Evolutionary conservation across 2,888 invertebrate genomes (phyloP), one percentile per base, ranked within the genome.

Genomic region (Troglohyphantes excavatus): DNA sequence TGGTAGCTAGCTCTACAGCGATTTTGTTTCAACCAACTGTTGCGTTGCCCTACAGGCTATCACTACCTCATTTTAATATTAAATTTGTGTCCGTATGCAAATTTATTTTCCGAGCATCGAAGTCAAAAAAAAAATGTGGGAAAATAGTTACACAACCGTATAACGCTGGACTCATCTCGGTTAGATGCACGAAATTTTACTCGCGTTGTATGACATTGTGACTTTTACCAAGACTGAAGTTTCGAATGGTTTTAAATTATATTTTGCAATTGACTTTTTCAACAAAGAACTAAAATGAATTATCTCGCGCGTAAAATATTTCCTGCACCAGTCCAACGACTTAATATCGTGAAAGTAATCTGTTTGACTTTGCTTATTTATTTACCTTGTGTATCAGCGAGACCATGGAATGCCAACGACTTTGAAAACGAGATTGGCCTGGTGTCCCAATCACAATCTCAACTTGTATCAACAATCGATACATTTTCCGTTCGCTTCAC

Each of bases 341-440:
- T 13, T 2, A 53, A 63, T 0, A 13, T 63, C 9, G n/a, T 2
- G 43, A 23, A 19, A 70, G 21, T 23, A 21, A 65, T 43, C 33
- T 23, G 19, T n/a, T 17, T 21, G n/a, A 26, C 23, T 19, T 9
- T 78, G 17, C 21, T 78, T 13, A 23, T 63, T 19, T 81, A 29
- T 29, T 23, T 68, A 27, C 68, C 68, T 29, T 53, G 27, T 17
- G n/a, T 17, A n/a, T n/a, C n/a, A 6, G 73, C 83, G 6, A 63
- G 83, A 83, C 83, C 83, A 11, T 83, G 83, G 83, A 83, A 72
- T 29, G 21, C 33, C 7, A 63, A 19, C 17, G 63, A 63, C 19
- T 29, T 73, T 9, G 73, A 83, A 63, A n/a, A 43, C 0, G 65
- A 26, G 5, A 43, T 85, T 7, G 65, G 67, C 23, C 23, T 68